These are phyloP conservation scores for Pomatorhinus ruficollis DNA, from an alignment of 2,113 vertebrate species.

Conservation along the genomic window DNA sequence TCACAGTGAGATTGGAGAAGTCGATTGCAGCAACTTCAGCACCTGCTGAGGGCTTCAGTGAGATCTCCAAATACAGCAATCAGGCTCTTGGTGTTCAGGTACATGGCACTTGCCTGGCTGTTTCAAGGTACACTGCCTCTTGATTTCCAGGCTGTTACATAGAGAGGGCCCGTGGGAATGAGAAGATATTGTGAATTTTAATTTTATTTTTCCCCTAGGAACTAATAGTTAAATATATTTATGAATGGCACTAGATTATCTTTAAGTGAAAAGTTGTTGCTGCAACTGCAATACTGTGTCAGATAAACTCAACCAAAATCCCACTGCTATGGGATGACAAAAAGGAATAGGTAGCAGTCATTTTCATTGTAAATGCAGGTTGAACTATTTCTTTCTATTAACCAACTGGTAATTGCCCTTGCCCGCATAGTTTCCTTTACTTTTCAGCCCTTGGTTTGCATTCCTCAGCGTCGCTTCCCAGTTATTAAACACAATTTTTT, in stretches of 20 bases:
- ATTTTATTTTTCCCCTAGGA: neutral
- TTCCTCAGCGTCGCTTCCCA: conserved; percentile 3
- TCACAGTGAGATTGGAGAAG: neutral
- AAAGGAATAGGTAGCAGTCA: neutral
- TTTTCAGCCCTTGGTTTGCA: neutral
- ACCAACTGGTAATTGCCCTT: neutral
- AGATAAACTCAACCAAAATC: neutral
- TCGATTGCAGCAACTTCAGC: neutral
- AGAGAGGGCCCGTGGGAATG: neutral
- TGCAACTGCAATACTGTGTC: neutral
- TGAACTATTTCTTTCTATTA: neutral
- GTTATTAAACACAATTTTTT: conserved; percentile 43
- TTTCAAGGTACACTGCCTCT: neutral
- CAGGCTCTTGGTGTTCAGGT: neutral
- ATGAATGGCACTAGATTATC: neutral
- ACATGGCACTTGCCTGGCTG: neutral
- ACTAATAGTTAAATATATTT: neutral
- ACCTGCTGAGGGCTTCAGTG: neutral
- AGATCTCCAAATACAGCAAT: neutral
- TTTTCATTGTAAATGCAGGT: neutral
- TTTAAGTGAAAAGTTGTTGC: neutral
- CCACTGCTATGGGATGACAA: neutral
- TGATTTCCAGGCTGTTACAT: neutral
- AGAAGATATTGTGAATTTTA: neutral
- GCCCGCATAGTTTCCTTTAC: conserved; percentile 40